Conservation (phyloP, 2,888 invertebrate genomes). For the Mayetiola destructor region DNA sequence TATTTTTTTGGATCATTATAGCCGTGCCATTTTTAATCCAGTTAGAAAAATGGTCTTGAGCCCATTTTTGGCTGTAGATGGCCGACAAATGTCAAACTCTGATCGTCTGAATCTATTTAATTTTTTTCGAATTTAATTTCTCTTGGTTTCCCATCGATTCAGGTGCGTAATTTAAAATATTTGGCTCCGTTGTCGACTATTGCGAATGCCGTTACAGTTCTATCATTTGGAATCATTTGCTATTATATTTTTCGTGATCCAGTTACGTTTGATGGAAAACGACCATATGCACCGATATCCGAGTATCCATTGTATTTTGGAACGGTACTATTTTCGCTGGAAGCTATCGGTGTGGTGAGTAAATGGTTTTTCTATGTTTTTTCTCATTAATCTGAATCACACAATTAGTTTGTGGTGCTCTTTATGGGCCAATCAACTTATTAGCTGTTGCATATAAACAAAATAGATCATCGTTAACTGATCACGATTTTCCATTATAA, state of each 20-base stretch:
- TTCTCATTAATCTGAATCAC: neutral
- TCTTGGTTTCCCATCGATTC: neutral
- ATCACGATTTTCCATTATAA: too few relatives aligned
- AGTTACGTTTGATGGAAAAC: slow-evolving; percentile 45
- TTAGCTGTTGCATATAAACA: too few relatives aligned
- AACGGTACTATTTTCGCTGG: slow-evolving; percentile 80
- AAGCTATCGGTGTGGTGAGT: slow-evolving; percentile 64
- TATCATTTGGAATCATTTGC: slow-evolving; percentile 70
- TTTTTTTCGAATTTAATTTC: neutral
- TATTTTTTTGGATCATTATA: too few relatives aligned
- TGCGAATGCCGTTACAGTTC: slow-evolving; percentile 67
- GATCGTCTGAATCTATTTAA: neutral
- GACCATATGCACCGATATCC: slow-evolving; percentile 36
- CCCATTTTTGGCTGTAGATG: neutral
- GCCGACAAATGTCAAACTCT: neutral
- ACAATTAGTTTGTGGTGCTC: neutral
- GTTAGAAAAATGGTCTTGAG: neutral
- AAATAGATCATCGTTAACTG: too few relatives aligned
- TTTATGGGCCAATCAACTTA: too few relatives aligned
- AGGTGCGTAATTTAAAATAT: slow-evolving; percentile 53
- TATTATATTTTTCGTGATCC: slow-evolving; percentile 69
- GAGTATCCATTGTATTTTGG: slow-evolving; percentile 72
- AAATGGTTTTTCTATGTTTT: neutral
- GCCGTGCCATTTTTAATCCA: too few relatives aligned
- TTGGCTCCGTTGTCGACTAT: slow-evolving; percentile 71